Evolutionary conservation across 2,888 invertebrate genomes (phyloP), one percentile per base, ranked within the genome.

Genomic region (Ormyrus labotus): DNA sequence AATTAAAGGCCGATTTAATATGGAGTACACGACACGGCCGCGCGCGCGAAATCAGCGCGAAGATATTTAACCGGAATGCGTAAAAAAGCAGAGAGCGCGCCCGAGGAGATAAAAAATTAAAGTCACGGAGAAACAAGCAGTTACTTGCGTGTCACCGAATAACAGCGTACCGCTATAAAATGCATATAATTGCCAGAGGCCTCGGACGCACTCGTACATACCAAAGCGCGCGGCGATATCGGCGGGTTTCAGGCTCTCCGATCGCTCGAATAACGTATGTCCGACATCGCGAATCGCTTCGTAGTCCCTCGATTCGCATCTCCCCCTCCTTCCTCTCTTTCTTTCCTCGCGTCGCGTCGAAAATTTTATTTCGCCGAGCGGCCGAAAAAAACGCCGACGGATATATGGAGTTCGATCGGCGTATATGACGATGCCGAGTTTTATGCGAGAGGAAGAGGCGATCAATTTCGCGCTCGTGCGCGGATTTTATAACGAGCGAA

Each of bases 161-260:
- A 79, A 75, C 75, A 84, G 81, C 84, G 85, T 78, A 83, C 82
- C 82, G 80, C 84, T 86, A 87, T 87, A 88, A 88, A 87, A 85
- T 86, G 84, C 87, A 87, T 88, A 87, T 87, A 88, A 88, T 87
- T 87, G 87, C 86, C 84, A 74, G 48, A 6, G n/a, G 60, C 51
- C 51, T 34, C 51, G 50, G 19, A 11, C 55, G 63, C 13, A 67
- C 55, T 83, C 83, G 84, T 83, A 81, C 69, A 82, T 81, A 78
- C 81, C 83, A 73, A 69, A 82, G 81, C 67, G 34, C 34, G 34
- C 53, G 48, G 10, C 67, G 71, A 72, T 78, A 78, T 78, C 74
- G 80, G 79, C 68, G 72, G 53, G 34, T 34, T 34, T 34, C 34
- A 34, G 34, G 34, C 34, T 34, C 34, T 34, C 76, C 74, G 78